phyloP scores from a whole-genome alignment of 2,113 vertebrate species.

The Pangasianodon gigas region DNA sequence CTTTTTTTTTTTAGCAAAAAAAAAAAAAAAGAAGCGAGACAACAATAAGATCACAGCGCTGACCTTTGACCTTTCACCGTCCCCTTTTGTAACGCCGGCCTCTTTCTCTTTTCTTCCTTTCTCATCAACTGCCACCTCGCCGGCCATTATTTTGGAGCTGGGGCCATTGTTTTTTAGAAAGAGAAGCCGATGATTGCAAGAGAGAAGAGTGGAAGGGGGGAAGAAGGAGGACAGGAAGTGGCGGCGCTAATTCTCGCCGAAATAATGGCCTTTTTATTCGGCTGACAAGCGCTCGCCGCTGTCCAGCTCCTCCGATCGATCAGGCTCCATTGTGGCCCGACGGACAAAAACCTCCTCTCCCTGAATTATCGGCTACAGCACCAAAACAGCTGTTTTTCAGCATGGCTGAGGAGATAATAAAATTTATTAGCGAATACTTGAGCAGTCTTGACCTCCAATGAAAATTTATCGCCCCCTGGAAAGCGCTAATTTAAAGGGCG shows the following conservation, averaged over 20 bases:
- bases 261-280: constrained; percentile 78
- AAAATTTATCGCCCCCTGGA: constrained; percentile 73
- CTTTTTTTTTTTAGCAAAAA: no score
- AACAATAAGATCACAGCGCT: constrained; percentile 81
- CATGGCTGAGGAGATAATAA: constrained; percentile 76
- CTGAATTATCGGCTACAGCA: constrained; percentile 80
- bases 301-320: constrained; percentile 79
- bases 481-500: constrained; percentile 67
- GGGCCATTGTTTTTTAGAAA: constrained; percentile 74
- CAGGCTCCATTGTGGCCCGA: constrained; percentile 75
- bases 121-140: constrained; percentile 71
- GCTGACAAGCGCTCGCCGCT: constrained; percentile 74
- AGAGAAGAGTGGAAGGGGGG: constrained; percentile 65
- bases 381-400: constrained; percentile 79
- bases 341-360: constrained; percentile 66
- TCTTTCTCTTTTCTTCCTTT: constrained; percentile 69
- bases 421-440: constrained; percentile 73
- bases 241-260: constrained; percentile 71
- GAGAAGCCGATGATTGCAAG: constrained; percentile 80
- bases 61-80: constrained; percentile 80
- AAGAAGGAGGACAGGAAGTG: constrained; percentile 71
- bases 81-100: constrained; percentile 70
- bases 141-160: constrained; percentile 71
- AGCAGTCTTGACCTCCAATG: constrained; percentile 66
- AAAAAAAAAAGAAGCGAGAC: constrained; percentile 47